Percentiles rank a stretch among this genome's conserved stretches.
Conservation (phyloP, 1,140 invertebrate genomes). For the Matsumurasca onukii region DNA sequence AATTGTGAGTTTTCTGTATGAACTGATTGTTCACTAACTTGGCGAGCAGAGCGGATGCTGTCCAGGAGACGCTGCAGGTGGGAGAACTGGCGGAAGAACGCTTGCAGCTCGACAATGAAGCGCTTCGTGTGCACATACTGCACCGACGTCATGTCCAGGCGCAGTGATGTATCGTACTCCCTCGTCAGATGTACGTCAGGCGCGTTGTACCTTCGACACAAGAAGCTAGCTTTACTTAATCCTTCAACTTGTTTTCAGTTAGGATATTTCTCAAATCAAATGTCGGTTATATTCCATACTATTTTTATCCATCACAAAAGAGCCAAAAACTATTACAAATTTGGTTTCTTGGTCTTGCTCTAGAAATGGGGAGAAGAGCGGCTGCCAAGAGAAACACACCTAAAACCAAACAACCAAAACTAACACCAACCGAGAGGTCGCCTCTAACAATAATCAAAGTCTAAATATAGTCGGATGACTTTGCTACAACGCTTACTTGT, state of each 20-base stretch:
- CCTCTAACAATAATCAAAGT: background rate
- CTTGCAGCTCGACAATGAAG: constrained; percentile 84
- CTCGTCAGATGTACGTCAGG: background rate
- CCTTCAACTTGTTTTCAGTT: no score
- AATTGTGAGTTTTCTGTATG: no score
- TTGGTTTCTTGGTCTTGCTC: background rate
- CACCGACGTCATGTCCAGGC: constrained; percentile 81
- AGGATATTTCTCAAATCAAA: no score
- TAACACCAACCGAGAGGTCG: background rate
- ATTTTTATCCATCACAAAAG: background rate
- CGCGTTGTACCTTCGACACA: constrained; percentile 1
- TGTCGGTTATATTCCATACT: background rate
- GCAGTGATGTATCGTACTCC: constrained; percentile 72
- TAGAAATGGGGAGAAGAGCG: no score
- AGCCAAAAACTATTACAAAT: background rate
- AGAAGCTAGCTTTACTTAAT: no score
- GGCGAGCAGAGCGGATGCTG: constrained; percentile 34
- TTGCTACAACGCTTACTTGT: constrained; percentile 54
- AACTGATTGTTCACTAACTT: no score
- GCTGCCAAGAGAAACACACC: no score
- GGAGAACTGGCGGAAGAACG: constrained; percentile 84
- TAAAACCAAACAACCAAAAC: no score
- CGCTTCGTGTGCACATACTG: constrained; percentile 94
- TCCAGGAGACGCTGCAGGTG: constrained; percentile 68
- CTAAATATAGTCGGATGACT: background rate